These are phyloP conservation scores for Drosophila prosaltans DNA, from an alignment of 1,140 invertebrate species.

Conservation along the genomic window DNA sequence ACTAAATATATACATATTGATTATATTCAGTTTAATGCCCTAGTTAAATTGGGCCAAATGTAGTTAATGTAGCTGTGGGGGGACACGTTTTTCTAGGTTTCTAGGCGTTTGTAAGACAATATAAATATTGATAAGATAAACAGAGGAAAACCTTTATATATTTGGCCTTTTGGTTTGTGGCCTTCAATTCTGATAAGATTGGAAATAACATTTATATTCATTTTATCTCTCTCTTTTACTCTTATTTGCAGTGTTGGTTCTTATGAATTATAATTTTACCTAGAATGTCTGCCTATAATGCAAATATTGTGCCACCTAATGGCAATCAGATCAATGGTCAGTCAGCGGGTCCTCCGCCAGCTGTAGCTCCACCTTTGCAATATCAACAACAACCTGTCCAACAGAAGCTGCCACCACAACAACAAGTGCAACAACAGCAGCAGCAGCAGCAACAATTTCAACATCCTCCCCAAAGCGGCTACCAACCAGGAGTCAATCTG, in stretches of 20 bases:
- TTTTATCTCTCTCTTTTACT: constrained; percentile 14
- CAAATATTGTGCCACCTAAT: constrained; percentile 67
- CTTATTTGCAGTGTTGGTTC: constrained; percentile 51
- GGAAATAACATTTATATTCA: constrained; percentile 1
- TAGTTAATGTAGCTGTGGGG: not conserved
- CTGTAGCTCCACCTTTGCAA: constrained; percentile 26
- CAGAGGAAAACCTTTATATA: not conserved
- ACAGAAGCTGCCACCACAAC: constrained; percentile 34
- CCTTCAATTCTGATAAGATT: constrained; percentile 48
- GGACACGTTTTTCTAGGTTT: not conserved
- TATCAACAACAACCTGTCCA: constrained; percentile 31
- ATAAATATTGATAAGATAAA: constrained; percentile 7
- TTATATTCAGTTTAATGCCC: constrained; percentile 1
- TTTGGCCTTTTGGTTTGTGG: constrained; percentile 7
- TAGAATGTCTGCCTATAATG: constrained; percentile 75
- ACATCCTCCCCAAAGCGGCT: constrained; percentile 30
- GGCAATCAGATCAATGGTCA: constrained; percentile 47
- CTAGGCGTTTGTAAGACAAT: not conserved
- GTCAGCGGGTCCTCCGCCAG: constrained; percentile 30
- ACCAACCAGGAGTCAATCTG: constrained; percentile 29
- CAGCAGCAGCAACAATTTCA: constrained; percentile 44
- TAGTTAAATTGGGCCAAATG: not conserved
- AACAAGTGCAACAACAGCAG: constrained; percentile 23
- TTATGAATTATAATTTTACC: constrained; percentile 63
- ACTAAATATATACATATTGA: not conserved